A percentile compares a stretch with the other conserved stretches of the same genome.
phyloP scores from a whole-genome alignment of 2,797 vertebrate species.

The Netta rufina region DNA sequence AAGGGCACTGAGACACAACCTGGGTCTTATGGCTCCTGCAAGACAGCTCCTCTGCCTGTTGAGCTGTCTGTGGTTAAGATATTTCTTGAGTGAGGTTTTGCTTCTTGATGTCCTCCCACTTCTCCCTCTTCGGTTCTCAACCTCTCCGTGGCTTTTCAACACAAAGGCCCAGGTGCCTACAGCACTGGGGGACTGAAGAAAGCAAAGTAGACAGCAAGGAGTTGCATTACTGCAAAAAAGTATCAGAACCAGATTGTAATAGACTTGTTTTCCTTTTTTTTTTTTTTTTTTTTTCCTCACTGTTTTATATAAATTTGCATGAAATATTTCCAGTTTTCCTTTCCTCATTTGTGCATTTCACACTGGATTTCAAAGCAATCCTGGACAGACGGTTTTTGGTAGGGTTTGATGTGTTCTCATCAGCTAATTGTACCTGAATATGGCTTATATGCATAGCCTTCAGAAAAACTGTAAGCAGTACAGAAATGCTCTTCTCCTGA shows the following conservation, averaged over 20 bases:
- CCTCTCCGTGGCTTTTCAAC: background rate
- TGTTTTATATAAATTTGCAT: background rate
- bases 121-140: background rate
- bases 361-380: background rate
- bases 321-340: background rate
- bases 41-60: background rate
- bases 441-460: background rate
- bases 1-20: background rate
- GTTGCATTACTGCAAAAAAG: background rate
- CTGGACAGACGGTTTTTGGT: background rate
- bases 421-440: background rate
- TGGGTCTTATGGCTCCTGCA: accelerated
- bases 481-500: background rate
- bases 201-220: background rate
- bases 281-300: background rate
- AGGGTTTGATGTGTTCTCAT: background rate
- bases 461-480: background rate
- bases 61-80: background rate
- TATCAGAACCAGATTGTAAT: background rate
- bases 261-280: background rate
- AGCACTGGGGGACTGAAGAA: accelerated
- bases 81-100: background rate
- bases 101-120: background rate
- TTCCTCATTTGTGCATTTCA: background rate
- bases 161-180: background rate